Evolutionary conservation across 2,113 vertebrate species (phyloP), one percentile per base, ranked within the genome.

Genomic region (Clarias batrachus): DNA sequence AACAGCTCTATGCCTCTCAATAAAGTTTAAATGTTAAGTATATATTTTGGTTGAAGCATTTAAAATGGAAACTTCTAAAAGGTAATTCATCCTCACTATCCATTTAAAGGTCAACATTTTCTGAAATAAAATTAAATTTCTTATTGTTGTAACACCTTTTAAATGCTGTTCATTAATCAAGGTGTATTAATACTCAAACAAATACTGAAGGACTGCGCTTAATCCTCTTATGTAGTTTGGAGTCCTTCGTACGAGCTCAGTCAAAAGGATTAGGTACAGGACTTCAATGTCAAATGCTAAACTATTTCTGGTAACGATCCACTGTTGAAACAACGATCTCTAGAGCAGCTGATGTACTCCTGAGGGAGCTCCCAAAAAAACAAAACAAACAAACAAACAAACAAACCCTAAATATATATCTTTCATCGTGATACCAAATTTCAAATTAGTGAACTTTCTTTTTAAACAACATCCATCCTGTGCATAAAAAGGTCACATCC

Each of bases 251-350:
- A 48, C 87, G 54, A 89, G 87, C 77, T 88, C 80, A 86, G 52
- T 81, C 56, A 73, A 86, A 78, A 77, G 83, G 86, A 89, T 89
- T 89, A 87, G 56, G 41, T 68, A 62, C 33, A 33, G 33, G 33
- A 33, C 78, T 85, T 85, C 86, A 89, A 87, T 87, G 83, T 89
- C 86, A 89, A 19, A 27, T 73, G 84, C 82, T 84, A 82, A 84
- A 85, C 82, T 65, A 84, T 81, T 79, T 90, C 66, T 56, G 89
- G 81, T 82, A 79, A 59, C 37, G 13, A 71, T 87, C 37, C 78
- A 70, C 87, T 84, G 79, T 88, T 60, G 65, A 86, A 83, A 85
- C 59, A 83, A 89, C 65, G 56, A 54, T 68, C 82, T 88, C 80
- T 27, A 33, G 85, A 70, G 57, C 12, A 60, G 68, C 70, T 21